These are phyloP conservation scores for Anadara kagoshimensis DNA, from an alignment of 1,140 invertebrate genomes.

Conservation along the genomic window DNA sequence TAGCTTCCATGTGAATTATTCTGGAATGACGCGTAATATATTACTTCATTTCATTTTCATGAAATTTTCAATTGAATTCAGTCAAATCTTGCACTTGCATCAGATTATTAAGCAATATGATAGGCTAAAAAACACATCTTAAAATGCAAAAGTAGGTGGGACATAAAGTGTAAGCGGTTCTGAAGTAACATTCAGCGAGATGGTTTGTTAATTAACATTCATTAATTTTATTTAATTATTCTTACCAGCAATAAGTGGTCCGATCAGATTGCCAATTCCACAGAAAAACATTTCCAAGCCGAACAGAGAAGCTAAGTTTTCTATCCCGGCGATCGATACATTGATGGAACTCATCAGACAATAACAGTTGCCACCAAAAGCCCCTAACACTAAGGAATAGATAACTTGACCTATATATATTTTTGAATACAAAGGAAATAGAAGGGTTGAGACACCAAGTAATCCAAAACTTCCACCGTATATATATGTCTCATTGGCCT, in stretches of 20 bases:
- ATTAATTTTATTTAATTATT: too few species aligned
- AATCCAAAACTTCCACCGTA: conserved; percentile 12
- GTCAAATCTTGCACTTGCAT: too few species aligned
- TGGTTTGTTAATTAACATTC: too few species aligned
- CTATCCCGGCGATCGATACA: conserved; percentile 14
- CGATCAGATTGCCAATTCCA: conserved; percentile 28
- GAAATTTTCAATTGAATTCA: too few species aligned
- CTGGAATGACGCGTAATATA: too few species aligned
- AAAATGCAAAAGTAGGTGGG: too few species aligned
- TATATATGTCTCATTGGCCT: conserved; percentile 4
- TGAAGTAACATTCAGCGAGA: too few species aligned
- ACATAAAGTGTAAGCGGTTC: too few species aligned
- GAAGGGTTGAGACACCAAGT: background rate
- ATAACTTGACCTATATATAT: conserved; percentile 1
- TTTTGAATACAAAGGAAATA: conserved; percentile 6
- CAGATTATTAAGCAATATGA: too few species aligned
- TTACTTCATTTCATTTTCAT: too few species aligned
- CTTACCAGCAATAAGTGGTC: conserved; percentile 33
- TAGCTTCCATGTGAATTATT: too few species aligned
- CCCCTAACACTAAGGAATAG: conserved; percentile 6
- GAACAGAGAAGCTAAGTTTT: conserved; percentile 13
- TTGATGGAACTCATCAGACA: conserved; percentile 17
- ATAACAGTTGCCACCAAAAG: conserved; percentile 20
- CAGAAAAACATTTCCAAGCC: conserved; percentile 24
- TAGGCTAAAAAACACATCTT: too few species aligned